These are phyloP conservation scores for Cheumatopsyche charites DNA, from an alignment of 1,140 invertebrate species.

Conservation along the genomic window DNA sequence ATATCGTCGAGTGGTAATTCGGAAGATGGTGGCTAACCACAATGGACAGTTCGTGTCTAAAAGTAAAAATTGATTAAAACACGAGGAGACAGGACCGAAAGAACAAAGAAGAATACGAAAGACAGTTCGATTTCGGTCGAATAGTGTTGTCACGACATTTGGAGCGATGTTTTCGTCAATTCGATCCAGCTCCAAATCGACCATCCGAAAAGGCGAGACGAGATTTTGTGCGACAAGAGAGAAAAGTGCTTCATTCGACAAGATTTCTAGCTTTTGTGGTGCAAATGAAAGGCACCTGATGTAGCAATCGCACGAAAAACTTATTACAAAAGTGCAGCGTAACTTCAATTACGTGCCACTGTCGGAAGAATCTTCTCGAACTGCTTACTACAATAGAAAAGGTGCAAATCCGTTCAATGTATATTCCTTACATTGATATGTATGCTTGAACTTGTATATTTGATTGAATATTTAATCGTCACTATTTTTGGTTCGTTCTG, in stretches of 20 bases:
- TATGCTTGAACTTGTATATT: too few species aligned
- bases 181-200: constrained; percentile 31
- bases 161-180: constrained; percentile 44
- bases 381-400: too few species aligned
- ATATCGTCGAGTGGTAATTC: not conserved
- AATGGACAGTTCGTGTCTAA: not conserved
- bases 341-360: too few species aligned
- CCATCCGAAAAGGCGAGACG: not conserved
- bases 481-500: too few species aligned
- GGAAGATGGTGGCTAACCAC: constrained; percentile 10
- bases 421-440: too few species aligned
- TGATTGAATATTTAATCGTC: too few species aligned
- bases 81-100: not conserved
- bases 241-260: not conserved
- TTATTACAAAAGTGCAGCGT: not conserved
- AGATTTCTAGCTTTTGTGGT: not conserved
- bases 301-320: not conserved
- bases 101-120: not conserved
- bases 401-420: too few species aligned
- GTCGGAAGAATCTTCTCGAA: too few species aligned
- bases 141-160: constrained; percentile 40
- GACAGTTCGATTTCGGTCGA: constrained; percentile 1
- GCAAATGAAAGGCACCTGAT: not conserved
- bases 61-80: constrained; percentile 15
- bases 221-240: not conserved